Evolutionary conservation across 2,797 vertebrate genomes (phyloP).

Genomic region (Huso huso): DNA sequence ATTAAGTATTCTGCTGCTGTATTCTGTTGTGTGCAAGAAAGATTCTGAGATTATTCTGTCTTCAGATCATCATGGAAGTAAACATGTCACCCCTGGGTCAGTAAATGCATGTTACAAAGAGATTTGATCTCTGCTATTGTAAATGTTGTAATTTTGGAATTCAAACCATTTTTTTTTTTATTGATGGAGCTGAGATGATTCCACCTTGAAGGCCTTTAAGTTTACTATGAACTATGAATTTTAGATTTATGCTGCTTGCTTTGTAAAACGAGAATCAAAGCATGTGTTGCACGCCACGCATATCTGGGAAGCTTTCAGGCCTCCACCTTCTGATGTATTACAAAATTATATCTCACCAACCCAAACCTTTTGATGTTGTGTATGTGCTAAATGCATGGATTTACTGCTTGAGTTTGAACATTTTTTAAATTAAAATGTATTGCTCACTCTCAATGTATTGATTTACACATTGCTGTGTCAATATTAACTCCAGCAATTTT

Average conservation of each 20-base stretch:
- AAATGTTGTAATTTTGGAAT: too few relatives aligned
- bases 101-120: too few relatives aligned
- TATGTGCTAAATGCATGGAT: constrained; percentile 79
- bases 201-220: too few relatives aligned
- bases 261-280: constrained; percentile 17
- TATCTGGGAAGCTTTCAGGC: constrained; percentile 1
- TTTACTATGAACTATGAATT: constrained; percentile 5
- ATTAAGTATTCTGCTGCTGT: too few relatives aligned
- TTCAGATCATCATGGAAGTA: too few relatives aligned
- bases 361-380: constrained; percentile 47
- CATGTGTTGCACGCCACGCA: constrained; percentile 11
- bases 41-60: too few relatives aligned
- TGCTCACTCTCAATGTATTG: constrained; percentile 93
- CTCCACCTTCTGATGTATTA: constrained; percentile 33
- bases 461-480: constrained; percentile 88
- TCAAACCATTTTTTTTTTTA: too few relatives aligned
- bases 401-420: constrained; percentile 89
- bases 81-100: too few relatives aligned
- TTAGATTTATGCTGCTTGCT: constrained; percentile 16
- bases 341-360: constrained; percentile 38
- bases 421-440: constrained; percentile 99
- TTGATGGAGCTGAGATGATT: too few relatives aligned
- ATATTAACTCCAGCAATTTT: constrained; percentile 89
- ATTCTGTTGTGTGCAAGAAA: too few relatives aligned
- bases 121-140: too few relatives aligned